phyloP scores from a whole-genome alignment of 1,140 invertebrate species.

The Sarcophaga peregrina region DNA sequence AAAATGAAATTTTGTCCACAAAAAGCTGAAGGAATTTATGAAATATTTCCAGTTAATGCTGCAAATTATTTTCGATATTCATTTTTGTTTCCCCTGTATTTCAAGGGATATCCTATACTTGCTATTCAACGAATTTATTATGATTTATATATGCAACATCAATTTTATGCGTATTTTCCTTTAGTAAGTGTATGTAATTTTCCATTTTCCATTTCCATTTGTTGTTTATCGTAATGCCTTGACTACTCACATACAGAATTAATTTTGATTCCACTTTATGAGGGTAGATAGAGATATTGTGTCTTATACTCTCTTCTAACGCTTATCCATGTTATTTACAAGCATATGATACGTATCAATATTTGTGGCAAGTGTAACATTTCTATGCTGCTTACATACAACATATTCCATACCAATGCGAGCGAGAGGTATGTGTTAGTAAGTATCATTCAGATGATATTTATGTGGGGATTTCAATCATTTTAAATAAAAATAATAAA shows the following conservation, averaged over 20 bases:
- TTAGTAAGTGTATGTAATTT: neutral
- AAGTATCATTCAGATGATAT: neutral
- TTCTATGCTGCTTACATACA: too few relatives aligned
- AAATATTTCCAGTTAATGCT: too few relatives aligned
- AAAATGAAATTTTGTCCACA: too few relatives aligned
- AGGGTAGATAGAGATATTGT: too few relatives aligned
- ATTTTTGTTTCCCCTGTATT: neutral
- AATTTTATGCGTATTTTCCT: slow-evolving; percentile 3
- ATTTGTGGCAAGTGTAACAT: neutral
- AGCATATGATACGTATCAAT: slow-evolving; percentile 5
- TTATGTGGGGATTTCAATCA: slow-evolving; percentile 15
- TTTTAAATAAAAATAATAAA: slow-evolving; percentile 2
- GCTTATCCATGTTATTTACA: neutral
- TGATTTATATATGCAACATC: neutral
- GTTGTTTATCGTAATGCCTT: too few relatives aligned
- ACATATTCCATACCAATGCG: too few relatives aligned
- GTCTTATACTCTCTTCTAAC: too few relatives aligned
- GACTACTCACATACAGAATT: too few relatives aligned
- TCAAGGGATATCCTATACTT: neutral
- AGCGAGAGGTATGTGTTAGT: neutral
- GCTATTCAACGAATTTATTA: neutral
- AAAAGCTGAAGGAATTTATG: too few relatives aligned
- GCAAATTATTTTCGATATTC: too few relatives aligned
- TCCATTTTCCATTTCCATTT: neutral
- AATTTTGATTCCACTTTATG: slow-evolving; percentile 5